phyloP scores from a whole-genome alignment of 2,888 invertebrate species.

The Resseliella maxima region DNA sequence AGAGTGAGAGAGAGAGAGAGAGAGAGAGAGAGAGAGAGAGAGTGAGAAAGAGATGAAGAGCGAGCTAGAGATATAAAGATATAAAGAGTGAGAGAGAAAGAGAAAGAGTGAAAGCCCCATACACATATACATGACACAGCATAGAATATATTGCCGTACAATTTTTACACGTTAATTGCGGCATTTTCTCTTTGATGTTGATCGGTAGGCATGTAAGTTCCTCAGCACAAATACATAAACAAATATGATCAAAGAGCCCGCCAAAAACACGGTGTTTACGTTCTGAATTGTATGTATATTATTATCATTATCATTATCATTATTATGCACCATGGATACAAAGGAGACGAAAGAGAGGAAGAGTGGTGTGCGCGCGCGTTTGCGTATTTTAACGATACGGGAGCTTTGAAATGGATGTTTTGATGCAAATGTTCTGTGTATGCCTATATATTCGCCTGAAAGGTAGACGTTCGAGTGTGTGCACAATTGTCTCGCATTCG shows the following conservation, averaged over 20 bases:
- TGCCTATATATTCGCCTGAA: no score
- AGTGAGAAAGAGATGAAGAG: neutral
- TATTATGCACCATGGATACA: slow-evolving; percentile 58
- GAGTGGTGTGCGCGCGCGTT: no score
- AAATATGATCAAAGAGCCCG: slow-evolving; percentile 68
- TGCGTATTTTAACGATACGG: slow-evolving; percentile 57
- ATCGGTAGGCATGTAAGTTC: slow-evolving; percentile 53
- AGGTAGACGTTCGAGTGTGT: no score
- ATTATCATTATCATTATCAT: slow-evolving; percentile 59
- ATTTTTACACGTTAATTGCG: slow-evolving; percentile 52
- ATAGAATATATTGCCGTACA: slow-evolving; percentile 46
- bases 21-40: neutral
- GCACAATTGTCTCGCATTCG: no score
- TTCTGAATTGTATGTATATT: slow-evolving; percentile 59
- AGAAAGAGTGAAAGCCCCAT: neutral
- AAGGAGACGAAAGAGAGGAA: slow-evolving; percentile 59
- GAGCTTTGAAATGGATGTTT: slow-evolving; percentile 14
- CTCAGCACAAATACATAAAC: slow-evolving; percentile 54
- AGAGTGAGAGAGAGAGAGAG: no score
- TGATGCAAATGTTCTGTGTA: neutral
- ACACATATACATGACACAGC: slow-evolving; percentile 41
- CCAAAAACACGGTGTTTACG: slow-evolving; percentile 65
- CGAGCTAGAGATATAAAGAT: no score
- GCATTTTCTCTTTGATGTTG: slow-evolving; percentile 55
- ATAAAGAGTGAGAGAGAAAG: neutral